Evolutionary conservation across 1,140 invertebrate species (phyloP), one percentile per base, ranked within the genome.

Genomic region (Zaprionus nigranus): DNA sequence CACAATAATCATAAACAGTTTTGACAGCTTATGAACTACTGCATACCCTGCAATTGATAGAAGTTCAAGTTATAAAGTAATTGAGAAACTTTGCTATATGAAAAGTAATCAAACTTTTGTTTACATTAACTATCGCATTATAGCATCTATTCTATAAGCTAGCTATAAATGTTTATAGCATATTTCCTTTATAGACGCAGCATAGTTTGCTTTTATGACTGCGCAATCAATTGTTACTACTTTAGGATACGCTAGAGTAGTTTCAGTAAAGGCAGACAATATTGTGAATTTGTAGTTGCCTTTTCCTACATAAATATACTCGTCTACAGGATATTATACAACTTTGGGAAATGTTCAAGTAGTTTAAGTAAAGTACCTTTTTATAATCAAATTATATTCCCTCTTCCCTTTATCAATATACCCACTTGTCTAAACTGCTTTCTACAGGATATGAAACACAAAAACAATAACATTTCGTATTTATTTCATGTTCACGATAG

Each of bases 401-500:
- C 12, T 36, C 5, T 12, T 5, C 5, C 17, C n/a, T 11, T 4
- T 3, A 7, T 58, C 11, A 5, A 40, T 30, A 56, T 56, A 40
- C 34, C 34, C 26, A 2, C 5, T 38, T 30, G 2, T 11, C 20
- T 9, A 3, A 13, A 20, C 17, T 0, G 0, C 9, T 46, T 46
- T 22, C 5, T 61, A 24, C 46, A 67, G 62, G 58, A 63, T 73
- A 66, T 61, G 15, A 0, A 4, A 4, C 20, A 4, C n/a, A 13
- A 40, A 73, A 59, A 56, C 74, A 63, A 69, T 61, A 65, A 75
- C 75, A 69, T 68, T 22, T 69, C 46, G 67, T 73, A 78, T 87
- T 70, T 84, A 76, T 90, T 81, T 70, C 75, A 71, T 64, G 71
- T 60, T 46, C 80, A 67, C 58, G 65, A 72, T 54, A 46, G 53